phyloP scores from a whole-genome alignment of 1,140 invertebrate genomes.

The Physella acuta region DNA sequence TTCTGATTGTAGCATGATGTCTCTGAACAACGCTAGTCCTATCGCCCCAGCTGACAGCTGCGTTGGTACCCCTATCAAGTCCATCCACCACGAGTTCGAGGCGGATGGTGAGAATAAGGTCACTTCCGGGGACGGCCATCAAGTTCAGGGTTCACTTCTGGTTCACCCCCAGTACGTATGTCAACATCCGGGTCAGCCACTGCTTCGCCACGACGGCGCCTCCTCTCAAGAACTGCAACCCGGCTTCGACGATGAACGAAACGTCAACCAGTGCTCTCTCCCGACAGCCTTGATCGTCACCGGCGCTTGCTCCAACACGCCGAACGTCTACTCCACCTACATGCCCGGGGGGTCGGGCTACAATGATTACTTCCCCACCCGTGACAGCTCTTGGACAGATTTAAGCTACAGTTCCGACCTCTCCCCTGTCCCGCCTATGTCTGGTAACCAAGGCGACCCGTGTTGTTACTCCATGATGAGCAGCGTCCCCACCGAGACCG shows the following conservation, averaged over 20 bases:
- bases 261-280: neutral
- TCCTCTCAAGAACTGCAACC: neutral
- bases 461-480: slow-evolving; percentile 6
- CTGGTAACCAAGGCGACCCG: neutral
- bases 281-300: neutral
- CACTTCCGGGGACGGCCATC: neutral
- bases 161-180: slow-evolving; percentile 6
- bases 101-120: neutral
- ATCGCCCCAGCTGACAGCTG: slow-evolving; percentile 3
- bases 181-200: neutral
- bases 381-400: slow-evolving; percentile 16
- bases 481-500: slow-evolving; percentile 7
- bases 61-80: neutral
- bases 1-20: slow-evolving; percentile 14
- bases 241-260: neutral
- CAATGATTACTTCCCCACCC: slow-evolving; percentile 14
- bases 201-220: neutral
- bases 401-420: slow-evolving; percentile 1
- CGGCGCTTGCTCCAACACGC: neutral
- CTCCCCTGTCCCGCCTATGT: slow-evolving; percentile 1
- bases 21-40: slow-evolving; percentile 21
- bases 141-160: neutral
- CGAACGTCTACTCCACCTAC: slow-evolving; percentile 1
- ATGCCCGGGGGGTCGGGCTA: neutral
- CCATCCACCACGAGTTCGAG: neutral